Conservation (phyloP, 2,113 vertebrate genomes). For the Picathartes gymnocephalus region DNA sequence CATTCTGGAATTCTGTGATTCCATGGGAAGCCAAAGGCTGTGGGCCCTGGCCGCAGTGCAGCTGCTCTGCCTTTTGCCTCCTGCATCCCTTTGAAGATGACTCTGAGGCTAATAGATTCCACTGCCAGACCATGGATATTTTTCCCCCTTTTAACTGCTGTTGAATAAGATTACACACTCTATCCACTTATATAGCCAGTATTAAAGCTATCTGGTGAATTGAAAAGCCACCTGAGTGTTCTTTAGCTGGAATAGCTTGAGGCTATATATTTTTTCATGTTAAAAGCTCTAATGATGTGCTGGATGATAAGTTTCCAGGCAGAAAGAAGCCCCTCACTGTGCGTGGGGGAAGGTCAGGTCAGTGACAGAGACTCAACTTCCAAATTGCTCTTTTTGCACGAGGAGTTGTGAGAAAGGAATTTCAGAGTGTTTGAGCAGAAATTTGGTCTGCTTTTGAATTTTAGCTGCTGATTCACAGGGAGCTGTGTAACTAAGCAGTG, state of each 20-base stretch:
- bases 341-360: slow-evolving; percentile 30
- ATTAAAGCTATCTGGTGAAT: slow-evolving; percentile 43
- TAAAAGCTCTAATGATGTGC: slow-evolving; percentile 57
- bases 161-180: slow-evolving; percentile 28
- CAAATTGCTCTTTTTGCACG: slow-evolving; percentile 21
- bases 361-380: slow-evolving; percentile 22
- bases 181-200: neutral
- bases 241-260: slow-evolving; percentile 26
- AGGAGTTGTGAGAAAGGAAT: slow-evolving; percentile 36
- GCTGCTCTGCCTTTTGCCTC: neutral
- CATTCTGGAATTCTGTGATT: neutral
- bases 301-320: slow-evolving; percentile 36
- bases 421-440: neutral
- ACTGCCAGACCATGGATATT: neutral
- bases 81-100: neutral
- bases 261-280: slow-evolving; percentile 46
- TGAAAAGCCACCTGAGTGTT: slow-evolving; percentile 49
- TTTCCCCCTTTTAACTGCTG: slow-evolving; percentile 15
- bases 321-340: neutral
- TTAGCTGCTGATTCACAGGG: neutral
- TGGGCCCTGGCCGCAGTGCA: neutral
- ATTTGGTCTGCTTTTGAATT: slow-evolving; percentile 11
- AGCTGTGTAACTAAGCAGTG: neutral
- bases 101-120: slow-evolving; percentile 4
- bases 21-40: neutral